Evolutionary conservation across 2,888 invertebrate species (phyloP), one percentile per base, ranked within the genome.

Genomic region (Tetragnatha montana): DNA sequence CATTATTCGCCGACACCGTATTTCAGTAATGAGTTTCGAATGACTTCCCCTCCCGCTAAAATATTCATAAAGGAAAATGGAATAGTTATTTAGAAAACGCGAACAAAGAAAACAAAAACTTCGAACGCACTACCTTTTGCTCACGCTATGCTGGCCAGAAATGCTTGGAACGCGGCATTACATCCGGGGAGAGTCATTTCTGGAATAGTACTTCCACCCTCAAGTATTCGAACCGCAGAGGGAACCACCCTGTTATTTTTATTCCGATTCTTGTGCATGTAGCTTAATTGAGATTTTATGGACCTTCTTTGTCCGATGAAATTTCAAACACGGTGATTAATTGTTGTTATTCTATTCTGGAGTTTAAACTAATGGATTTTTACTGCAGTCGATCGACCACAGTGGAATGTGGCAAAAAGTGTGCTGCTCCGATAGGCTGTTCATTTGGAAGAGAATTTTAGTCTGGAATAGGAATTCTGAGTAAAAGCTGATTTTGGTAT

Each of bases 251-350:
- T 1, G 4, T 19, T 78, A 51, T 70, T 50, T 60, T 74, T 49
- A 19, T 35, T 51, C 50, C 50, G 1, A 49, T 81, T 71, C 12
- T 71, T 12, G 60, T 17, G 50, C 8, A 51, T 17, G 71, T 19
- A 17, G 8, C 51, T 51, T 86, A 86, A 86, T 86, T 86, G 85
- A 79, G 71, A 49, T 79, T 86, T 86, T 86, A 86, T 86, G 78
- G 79, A 79, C 50, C 70, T 49, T 50, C 47, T 79, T 86, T 86
- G 85, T 86, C 70, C 70, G 79, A 71, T 71, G 79, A 78, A 86
- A 86, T 73, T 71, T 50, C 47, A 70, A 51, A 71, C 35, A 47
- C 75, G 35, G 22, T 78, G 84, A 84, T 84, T 84, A 84, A 84
- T 78, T 78, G 84, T 49, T 21, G 60, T n/a, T 19, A 70, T 69